Evolutionary conservation across 2,113 vertebrate species (phyloP), one percentile per base, ranked within the genome.

Genomic region (Malurus melanocephalus): DNA sequence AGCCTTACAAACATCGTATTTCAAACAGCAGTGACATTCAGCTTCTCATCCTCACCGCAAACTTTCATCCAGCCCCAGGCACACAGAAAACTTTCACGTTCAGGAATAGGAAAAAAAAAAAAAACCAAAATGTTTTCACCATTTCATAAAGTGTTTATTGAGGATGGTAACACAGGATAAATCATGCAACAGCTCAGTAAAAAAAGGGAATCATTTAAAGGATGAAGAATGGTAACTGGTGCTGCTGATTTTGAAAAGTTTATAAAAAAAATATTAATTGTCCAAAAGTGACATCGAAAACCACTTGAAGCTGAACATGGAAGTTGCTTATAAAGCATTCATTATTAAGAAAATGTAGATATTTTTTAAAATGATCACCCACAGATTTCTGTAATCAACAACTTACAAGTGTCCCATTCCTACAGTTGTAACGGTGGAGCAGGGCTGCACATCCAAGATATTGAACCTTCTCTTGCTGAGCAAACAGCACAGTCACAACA

Each of bases 91-190:
- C 28, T 24, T 33, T 20, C 59, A 64, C 3, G 26, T 51, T 80
- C 74, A 48, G 57, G 40, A 90, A 92, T 51, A 46, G 6, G 28
- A 48, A 80, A 65, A 77, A 85, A 65, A 32, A 62, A 57, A 20
- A 24, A 16, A 30, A 0, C 1, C n/a, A 5, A 40, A 69, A 21
- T 79, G 35, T 89, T 74, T 82, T 94, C 86, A 96, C 87, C 90
- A 89, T 96, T 97, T 96, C 96, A 95, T 96, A 96, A 97, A 96
- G 96, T 96, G 97, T 98, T 98, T 97, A 97, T 98, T 98, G 94
- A 96, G 96, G 97, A 96, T 96, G 96, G 96, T 96, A 97, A 97
- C 96, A 97, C 95, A 97, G 96, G 96, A 95, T 95, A 97, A 96
- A 93, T 97, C 97, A 98, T 97, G 96, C 97, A 97, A 97, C 96